Percentiles rank a stretch among this genome's conserved stretches.
phyloP scores from a whole-genome alignment of 2,113 vertebrate species.

The Phrynocephalus versicolor region DNA sequence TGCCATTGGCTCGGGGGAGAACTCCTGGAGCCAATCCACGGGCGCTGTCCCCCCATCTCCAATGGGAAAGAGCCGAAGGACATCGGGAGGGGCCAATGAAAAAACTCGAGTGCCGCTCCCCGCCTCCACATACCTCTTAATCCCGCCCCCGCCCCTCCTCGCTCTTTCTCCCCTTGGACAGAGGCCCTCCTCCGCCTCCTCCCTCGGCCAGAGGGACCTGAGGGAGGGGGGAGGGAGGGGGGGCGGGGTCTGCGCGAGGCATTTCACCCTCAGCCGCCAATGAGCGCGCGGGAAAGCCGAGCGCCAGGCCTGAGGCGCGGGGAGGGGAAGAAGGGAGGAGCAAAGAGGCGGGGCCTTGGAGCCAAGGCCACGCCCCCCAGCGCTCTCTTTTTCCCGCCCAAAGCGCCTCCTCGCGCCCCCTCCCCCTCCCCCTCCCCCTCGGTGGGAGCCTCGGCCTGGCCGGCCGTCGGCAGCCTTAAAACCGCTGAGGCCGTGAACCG shows the following conservation, averaged over 20 bases:
- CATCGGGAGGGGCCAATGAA: background rate
- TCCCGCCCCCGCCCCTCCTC: background rate
- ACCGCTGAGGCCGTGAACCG: no score
- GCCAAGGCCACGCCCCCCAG: background rate
- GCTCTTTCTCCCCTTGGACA: background rate
- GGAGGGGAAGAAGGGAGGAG: background rate
- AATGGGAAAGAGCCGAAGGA: background rate
- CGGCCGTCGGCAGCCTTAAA: no score
- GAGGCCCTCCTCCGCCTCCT: background rate
- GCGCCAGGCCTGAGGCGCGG: background rate
- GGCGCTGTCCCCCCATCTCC: background rate
- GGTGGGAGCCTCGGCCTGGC: no score
- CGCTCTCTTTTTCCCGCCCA: slow-evolving; percentile 9
- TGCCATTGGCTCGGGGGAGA: background rate
- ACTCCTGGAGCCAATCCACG: background rate
- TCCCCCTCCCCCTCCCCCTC: no score
- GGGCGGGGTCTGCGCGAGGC: background rate
- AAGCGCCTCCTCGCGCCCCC: background rate
- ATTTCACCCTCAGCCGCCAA: background rate
- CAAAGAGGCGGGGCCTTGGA: background rate
- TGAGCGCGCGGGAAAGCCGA: background rate
- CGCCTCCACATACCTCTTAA: no score
- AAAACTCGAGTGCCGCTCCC: background rate
- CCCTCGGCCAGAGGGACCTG: background rate
- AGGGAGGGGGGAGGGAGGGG: background rate